Evolutionary conservation across 2,797 vertebrate genomes (phyloP), one percentile per base, ranked within the genome.

Genomic region (Linurgus olivaceus): DNA sequence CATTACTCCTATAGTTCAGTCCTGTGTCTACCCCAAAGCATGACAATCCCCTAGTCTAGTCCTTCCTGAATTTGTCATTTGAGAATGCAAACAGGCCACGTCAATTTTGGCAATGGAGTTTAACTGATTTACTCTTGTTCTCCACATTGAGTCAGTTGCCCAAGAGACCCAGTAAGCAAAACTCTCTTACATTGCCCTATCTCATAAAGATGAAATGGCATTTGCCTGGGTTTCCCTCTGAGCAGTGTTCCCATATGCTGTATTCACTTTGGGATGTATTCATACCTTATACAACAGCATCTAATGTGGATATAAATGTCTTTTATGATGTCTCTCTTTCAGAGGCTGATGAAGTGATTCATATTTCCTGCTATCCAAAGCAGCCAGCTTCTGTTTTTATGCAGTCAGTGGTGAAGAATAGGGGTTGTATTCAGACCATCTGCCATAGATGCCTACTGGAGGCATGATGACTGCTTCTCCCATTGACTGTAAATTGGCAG

Each of bases 361-460:
- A 88, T 94, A 93, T 94, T 93, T 95, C 77, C 90, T 96, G 94
- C 80, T 68, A 75, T 78, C 83, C 73, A 68, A 83, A 93, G 85
- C 75, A 94, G 71, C 28, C 82, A 90, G 54, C 70, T 94, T 94
- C 92, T 96, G 88, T 44, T 92, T 95, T 88, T 80, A 73, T 88
- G 57, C 82, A 92, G 76, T 94, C 86, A 84, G 2, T 92, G 76
- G 68, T 93, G 75, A 88, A 90, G 88, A 94, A 94, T 38, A 95
- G 57, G 37, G 50, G 61, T 63, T 95, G 75, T 78, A 93, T 94
- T 94, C 68, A 92, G 88, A 90, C 91, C 90, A 96, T 94, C 91
- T 96, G 93, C 93, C 25, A 11, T 78, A 50, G 74, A 87, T 93
- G 81, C 59, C 81, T 93, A 70, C 71, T 93, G 87, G 74, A 93